These are phyloP conservation scores for Falco novaeseelandiae DNA, from an alignment of 2,797 vertebrate species.

Conservation along the genomic window DNA sequence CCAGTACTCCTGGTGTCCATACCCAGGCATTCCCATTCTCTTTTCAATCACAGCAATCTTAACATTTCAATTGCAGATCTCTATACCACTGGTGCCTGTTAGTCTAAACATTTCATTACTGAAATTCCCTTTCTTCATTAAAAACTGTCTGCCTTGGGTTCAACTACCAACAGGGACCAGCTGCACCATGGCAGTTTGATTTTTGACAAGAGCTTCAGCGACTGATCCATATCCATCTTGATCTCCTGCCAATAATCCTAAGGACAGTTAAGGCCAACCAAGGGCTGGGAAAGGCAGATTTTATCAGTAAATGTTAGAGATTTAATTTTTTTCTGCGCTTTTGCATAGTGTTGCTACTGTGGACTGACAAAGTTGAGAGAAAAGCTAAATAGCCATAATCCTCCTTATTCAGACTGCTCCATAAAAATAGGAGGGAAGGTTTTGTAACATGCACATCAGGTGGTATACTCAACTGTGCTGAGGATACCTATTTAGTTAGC, in stretches of 20 bases:
- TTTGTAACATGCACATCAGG: neutral
- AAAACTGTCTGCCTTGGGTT: neutral
- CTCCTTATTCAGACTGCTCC: neutral
- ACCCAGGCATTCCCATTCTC: neutral
- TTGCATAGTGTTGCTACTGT: neutral
- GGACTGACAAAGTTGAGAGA: neutral
- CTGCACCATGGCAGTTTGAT: neutral
- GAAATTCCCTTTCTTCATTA: neutral
- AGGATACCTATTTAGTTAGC: neutral
- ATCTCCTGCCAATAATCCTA: neutral
- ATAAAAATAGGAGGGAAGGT: neutral
- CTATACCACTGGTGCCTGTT: neutral
- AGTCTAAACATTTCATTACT: neutral
- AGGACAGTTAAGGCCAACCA: neutral
- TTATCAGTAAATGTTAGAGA: neutral
- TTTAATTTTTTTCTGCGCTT: neutral
- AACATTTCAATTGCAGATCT: neutral
- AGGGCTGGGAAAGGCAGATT: neutral
- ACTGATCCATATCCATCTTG: neutral
- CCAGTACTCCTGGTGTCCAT: neutral
- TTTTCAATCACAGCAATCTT: neutral
- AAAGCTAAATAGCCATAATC: neutral
- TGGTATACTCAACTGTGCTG: neutral
- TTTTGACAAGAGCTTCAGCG: neutral
- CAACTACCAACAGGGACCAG: neutral